Percentiles rank a stretch among this genome's conserved stretches.
Evolutionary conservation across 2,113 vertebrate genomes (phyloP).

Genomic region (Ceuthmochares aereus): DNA sequence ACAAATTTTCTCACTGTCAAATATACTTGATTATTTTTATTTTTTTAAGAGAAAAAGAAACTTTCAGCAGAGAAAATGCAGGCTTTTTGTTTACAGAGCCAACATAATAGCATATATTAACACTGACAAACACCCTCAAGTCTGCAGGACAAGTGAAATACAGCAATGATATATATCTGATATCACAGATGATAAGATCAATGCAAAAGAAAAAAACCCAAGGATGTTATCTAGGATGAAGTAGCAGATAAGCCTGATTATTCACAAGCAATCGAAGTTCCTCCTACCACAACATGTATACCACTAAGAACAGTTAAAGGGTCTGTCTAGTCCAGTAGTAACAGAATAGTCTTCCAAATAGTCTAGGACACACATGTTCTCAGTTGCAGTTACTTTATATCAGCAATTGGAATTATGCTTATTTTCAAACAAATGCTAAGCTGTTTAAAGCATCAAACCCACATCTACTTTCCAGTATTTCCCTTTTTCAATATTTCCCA

Average conservation of each 20-base stretch:
- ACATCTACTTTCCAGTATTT: not conserved
- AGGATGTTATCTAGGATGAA: not conserved
- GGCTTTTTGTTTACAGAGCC: not conserved
- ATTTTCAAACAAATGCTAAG: not conserved
- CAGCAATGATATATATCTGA: not conserved
- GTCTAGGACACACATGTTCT: not conserved
- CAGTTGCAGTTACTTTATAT: not conserved
- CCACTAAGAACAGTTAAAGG: not conserved
- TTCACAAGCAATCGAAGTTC: not conserved
- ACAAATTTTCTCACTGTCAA: not conserved
- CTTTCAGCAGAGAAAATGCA: not conserved
- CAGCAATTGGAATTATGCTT: not conserved
- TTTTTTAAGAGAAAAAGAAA: not conserved
- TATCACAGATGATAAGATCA: not conserved
- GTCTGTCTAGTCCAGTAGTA: not conserved
- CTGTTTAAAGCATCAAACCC: not conserved
- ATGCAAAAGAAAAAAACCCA: not conserved
- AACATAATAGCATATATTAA: not conserved
- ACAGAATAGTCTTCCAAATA: not conserved
- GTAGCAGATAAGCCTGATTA: not conserved
- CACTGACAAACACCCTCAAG: not conserved
- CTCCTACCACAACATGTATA: not conserved
- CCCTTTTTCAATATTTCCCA: not conserved
- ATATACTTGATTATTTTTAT: not conserved
- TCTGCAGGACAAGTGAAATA: not conserved